Evolutionary conservation across 2,797 vertebrate genomes (phyloP).

Genomic region (Philypnodon macrostomus): DNA sequence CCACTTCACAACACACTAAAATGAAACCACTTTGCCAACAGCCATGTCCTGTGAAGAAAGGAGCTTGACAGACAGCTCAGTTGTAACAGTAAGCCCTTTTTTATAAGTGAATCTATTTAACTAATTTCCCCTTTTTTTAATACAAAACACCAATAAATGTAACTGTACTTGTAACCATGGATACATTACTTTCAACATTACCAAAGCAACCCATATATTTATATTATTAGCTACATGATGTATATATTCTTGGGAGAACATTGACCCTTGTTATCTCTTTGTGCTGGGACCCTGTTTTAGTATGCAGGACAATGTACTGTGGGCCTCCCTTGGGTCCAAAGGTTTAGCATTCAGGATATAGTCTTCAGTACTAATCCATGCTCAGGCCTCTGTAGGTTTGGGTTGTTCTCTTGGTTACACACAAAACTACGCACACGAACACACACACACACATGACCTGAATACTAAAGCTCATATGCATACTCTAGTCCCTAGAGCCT

Average conservation of each 20-base stretch:
- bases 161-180: not conserved
- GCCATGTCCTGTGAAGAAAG: too few species aligned
- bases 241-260: conserved; percentile 15
- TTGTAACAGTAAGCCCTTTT: too few species aligned
- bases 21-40: too few species aligned
- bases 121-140: too few species aligned
- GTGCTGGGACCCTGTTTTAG: conserved; percentile 11
- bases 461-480: conserved; percentile 4
- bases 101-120: too few species aligned
- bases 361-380: conserved; percentile 37
- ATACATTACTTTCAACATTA: not conserved
- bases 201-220: conserved; percentile 17
- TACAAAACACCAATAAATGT: too few species aligned
- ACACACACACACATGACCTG: conserved; percentile 1
- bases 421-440: conserved; percentile 2
- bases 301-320: conserved; percentile 5
- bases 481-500: conserved; percentile 15
- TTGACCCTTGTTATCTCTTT: conserved; percentile 18
- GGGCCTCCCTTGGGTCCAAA: conserved; percentile 4
- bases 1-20: too few species aligned
- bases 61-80: too few species aligned
- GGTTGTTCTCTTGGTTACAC: conserved; percentile 45
- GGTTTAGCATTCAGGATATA: conserved; percentile 52
- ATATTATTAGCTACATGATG: conserved; percentile 29
- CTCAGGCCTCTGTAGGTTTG: conserved; percentile 31